A percentile compares a stretch with the other conserved stretches of the same genome.
These are phyloP conservation scores for Micrasema minimum DNA, from an alignment of 1,140 invertebrate species.

Conservation along the genomic window DNA sequence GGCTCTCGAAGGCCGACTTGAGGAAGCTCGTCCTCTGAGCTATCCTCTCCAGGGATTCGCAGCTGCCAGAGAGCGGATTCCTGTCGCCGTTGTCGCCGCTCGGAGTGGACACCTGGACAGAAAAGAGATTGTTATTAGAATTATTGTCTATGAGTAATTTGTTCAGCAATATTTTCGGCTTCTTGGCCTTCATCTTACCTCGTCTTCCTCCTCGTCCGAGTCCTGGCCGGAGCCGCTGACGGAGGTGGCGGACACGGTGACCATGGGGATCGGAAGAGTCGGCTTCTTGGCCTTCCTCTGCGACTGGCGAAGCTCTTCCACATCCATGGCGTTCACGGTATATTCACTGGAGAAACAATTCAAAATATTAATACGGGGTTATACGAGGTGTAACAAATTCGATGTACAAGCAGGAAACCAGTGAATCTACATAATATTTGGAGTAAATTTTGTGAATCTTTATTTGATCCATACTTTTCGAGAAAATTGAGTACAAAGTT, in stretches of 20 bases:
- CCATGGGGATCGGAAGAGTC: slow-evolving; percentile 47
- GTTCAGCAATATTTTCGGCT: too few relatives aligned
- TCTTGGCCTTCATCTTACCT: too few relatives aligned
- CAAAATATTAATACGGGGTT: too few relatives aligned
- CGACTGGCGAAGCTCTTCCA: slow-evolving; percentile 83
- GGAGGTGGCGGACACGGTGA: slow-evolving; percentile 55
- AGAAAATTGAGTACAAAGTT: too few relatives aligned
- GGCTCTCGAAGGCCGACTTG: slow-evolving; percentile 81
- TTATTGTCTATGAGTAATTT: too few relatives aligned
- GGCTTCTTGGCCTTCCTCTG: slow-evolving; percentile 75
- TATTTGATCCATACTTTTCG: too few relatives aligned
- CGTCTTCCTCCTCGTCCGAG: slow-evolving; percentile 82
- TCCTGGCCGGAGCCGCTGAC: slow-evolving; percentile 77
- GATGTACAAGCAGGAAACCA: too few relatives aligned
- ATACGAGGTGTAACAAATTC: too few relatives aligned
- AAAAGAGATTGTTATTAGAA: background rate
- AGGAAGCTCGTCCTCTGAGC: slow-evolving; percentile 78
- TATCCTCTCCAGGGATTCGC: slow-evolving; percentile 79
- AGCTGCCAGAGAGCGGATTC: slow-evolving; percentile 75
- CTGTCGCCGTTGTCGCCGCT: slow-evolving; percentile 79
- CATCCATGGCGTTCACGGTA: slow-evolving; percentile 88
- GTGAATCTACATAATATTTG: too few relatives aligned
- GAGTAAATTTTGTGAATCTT: too few relatives aligned
- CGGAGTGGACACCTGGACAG: slow-evolving; percentile 72
- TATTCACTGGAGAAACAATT: slow-evolving; percentile 73